phyloP scores from a whole-genome alignment of 2,888 invertebrate species.

The Yponomeuta cagnagella region DNA sequence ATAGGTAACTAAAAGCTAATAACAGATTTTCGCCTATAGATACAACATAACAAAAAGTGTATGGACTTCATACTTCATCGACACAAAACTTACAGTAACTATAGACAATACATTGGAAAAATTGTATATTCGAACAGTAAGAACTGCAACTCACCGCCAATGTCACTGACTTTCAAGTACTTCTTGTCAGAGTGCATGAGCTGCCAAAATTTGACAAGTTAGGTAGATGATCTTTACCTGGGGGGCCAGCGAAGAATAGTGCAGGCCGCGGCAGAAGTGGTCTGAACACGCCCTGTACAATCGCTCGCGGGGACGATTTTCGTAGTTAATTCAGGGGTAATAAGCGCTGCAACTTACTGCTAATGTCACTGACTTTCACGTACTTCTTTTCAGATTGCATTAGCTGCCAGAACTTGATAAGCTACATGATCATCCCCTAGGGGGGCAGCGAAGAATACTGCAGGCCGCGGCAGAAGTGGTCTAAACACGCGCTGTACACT shows the following conservation, averaged over 20 bases:
- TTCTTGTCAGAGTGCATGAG: slow-evolving; percentile 96
- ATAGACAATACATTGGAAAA: too few relatives aligned
- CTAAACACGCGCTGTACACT: slow-evolving; percentile 85
- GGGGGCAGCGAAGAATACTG: slow-evolving; percentile 87
- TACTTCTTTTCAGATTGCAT: slow-evolving; percentile 97
- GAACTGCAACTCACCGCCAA: slow-evolving; percentile 76
- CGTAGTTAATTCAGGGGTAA: neutral
- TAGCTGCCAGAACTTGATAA: slow-evolving; percentile 96
- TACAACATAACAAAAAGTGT: too few relatives aligned
- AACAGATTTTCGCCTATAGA: too few relatives aligned
- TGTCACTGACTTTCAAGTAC: slow-evolving; percentile 88
- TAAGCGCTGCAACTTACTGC: slow-evolving; percentile 65
- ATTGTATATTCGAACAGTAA: neutral
- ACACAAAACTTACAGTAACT: too few relatives aligned
- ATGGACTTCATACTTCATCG: too few relatives aligned
- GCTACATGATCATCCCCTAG: slow-evolving; percentile 88
- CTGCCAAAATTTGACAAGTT: slow-evolving; percentile 95
- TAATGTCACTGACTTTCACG: slow-evolving; percentile 87
- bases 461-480: slow-evolving; percentile 95
- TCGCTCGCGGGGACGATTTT: neutral
- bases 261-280: slow-evolving; percentile 93
- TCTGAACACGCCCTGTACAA: slow-evolving; percentile 87
- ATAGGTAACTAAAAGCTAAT: too few relatives aligned
- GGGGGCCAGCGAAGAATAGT: slow-evolving; percentile 88
- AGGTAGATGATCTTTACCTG: too few relatives aligned